A percentile compares a stretch with the other conserved stretches of the same genome.
These are phyloP conservation scores for Macroglossus sobrinus DNA, from an alignment of 2,113 vertebrate species.

Conservation along the genomic window DNA sequence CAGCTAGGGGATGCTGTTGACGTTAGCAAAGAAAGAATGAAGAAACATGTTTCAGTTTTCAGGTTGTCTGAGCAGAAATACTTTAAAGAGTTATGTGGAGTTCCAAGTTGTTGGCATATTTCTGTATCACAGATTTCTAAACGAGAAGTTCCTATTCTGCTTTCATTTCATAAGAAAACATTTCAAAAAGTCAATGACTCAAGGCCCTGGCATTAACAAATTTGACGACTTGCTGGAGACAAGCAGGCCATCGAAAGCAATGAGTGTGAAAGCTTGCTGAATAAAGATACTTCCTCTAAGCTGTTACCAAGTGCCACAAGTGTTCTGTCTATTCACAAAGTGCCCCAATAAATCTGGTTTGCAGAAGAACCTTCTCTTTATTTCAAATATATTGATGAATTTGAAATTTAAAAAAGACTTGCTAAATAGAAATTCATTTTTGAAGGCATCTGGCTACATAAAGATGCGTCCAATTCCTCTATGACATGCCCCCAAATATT, in stretches of 20 bases:
- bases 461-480: not conserved
- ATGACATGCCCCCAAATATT: not conserved
- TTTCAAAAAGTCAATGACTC: not conserved
- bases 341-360: not conserved
- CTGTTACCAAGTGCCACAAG: not conserved
- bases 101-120: not conserved
- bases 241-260: not conserved
- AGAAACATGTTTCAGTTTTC: not conserved
- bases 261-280: not conserved
- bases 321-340: not conserved
- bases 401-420: not conserved
- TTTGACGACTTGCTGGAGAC: not conserved
- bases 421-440: not conserved
- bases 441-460: not conserved
- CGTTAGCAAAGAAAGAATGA: not conserved
- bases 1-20: not conserved
- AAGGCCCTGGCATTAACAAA: not conserved
- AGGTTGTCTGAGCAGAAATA: conserved; percentile 25
- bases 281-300: not conserved
- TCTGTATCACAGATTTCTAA: not conserved
- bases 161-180: not conserved
- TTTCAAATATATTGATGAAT: not conserved
- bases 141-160: not conserved
- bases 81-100: not conserved
- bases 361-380: not conserved